A percentile compares a stretch with the other conserved stretches of the same genome.
phyloP scores from a whole-genome alignment of 2,797 vertebrate species.

The Pseudocheirus occidentalis region DNA sequence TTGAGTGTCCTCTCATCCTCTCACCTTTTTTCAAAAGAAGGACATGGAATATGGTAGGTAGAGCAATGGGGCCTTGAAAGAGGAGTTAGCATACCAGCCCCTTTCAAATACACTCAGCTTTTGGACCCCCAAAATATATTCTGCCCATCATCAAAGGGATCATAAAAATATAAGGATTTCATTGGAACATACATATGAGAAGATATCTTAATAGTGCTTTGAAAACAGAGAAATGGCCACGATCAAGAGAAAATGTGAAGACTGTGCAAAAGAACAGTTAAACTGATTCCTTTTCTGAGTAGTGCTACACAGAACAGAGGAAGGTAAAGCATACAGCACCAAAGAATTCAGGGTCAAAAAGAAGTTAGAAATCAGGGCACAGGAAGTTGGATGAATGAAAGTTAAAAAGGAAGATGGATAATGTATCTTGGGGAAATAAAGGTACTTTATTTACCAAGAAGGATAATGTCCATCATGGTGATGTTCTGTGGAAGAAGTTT shows the following conservation, averaged over 20 bases:
- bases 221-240: constrained; percentile 1
- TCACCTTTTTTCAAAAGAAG: not conserved
- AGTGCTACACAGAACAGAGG: not conserved
- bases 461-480: not conserved
- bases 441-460: constrained; percentile 9
- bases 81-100: not conserved
- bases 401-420: constrained; percentile 41
- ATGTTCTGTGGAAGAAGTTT: constrained; percentile 21
- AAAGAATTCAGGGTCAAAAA: not conserved
- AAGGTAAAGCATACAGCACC: not conserved
- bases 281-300: not conserved
- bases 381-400: not conserved
- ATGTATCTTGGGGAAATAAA: constrained; percentile 16
- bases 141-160: constrained; percentile 9
- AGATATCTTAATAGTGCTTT: not conserved
- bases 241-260: constrained; percentile 6
- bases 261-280: not conserved
- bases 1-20: not conserved
- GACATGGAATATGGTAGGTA: not conserved
- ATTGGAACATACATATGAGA: not conserved
- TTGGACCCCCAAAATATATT: not conserved
- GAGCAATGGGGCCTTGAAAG: not conserved
- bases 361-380: not conserved
- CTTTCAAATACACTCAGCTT: not conserved
- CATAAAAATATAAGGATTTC: constrained; percentile 3